Evolutionary conservation across 2,797 vertebrate genomes (phyloP).

Genomic region (Pipistrellus nathusii): DNA sequence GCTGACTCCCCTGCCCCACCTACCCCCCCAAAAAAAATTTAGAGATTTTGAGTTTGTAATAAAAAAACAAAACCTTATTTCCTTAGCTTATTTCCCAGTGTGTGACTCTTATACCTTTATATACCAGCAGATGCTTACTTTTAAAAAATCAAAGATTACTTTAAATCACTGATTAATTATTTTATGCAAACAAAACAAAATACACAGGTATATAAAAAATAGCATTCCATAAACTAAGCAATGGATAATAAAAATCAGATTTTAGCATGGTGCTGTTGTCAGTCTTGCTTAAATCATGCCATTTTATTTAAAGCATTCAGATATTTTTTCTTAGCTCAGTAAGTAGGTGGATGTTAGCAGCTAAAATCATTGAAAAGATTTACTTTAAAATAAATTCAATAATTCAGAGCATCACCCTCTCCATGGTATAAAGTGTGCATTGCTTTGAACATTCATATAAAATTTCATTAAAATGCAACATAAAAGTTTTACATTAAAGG

Average conservation of each 20-base stretch:
- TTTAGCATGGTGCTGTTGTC: constrained; percentile 57
- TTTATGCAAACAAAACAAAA: constrained; percentile 77
- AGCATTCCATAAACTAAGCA: constrained; percentile 67
- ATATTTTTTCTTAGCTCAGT: constrained; percentile 73
- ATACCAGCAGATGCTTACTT: constrained; percentile 62
- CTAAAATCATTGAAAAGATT: constrained; percentile 75
- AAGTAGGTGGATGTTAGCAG: constrained; percentile 71
- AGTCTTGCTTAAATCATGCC: constrained; percentile 70
- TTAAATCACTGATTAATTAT: constrained; percentile 74
- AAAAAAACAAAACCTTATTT: constrained; percentile 73
- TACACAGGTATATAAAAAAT: constrained; percentile 65
- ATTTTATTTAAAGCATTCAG: constrained; percentile 35
- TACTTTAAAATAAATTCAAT: constrained; percentile 75
- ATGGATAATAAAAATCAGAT: constrained; percentile 78
- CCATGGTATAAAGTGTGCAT: constrained; percentile 7
- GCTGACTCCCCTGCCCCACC: not conserved
- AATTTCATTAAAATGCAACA: constrained; percentile 80
- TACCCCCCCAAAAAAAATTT: not conserved
- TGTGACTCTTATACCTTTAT: constrained; percentile 63
- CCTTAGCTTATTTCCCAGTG: constrained; percentile 76
- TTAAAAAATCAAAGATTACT: constrained; percentile 74
- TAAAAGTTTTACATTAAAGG: constrained; percentile 82
- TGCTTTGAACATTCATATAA: constrained; percentile 81
- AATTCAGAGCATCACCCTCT: constrained; percentile 64
- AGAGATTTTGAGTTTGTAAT: constrained; percentile 77